Evolutionary conservation across 2,113 vertebrate species (phyloP).

Genomic region (Petaurus breviceps): DNA sequence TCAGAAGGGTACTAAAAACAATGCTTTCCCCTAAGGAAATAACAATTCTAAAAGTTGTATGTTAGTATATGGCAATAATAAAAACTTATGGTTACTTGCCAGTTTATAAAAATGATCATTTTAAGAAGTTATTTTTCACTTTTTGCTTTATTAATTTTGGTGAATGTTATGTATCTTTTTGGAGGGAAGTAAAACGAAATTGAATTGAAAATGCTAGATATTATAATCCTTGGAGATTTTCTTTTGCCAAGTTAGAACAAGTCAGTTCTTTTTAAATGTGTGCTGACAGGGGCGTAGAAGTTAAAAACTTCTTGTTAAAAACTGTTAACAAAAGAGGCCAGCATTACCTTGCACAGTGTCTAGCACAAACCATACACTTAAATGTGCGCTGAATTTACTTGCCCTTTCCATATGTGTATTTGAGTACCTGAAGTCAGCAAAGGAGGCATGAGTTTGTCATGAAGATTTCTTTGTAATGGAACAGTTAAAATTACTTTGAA

Average conservation of each 20-base stretch:
- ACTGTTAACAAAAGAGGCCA: conserved; percentile 2
- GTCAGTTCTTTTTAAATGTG: conserved; percentile 34
- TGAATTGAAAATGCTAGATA: conserved; percentile 24
- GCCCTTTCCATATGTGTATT: background rate
- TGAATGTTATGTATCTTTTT: background rate
- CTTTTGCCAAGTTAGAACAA: conserved; percentile 11
- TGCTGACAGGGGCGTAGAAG: conserved; percentile 1
- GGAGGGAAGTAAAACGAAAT: conserved; percentile 32
- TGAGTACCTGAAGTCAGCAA: background rate
- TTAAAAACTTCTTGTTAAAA: conserved; percentile 41
- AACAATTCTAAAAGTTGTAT: background rate
- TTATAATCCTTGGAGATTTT: conserved; percentile 31
- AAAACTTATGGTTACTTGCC: background rate
- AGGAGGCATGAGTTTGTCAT: background rate
- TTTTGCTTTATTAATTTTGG: background rate
- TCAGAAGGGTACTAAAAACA: background rate
- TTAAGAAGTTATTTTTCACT: background rate
- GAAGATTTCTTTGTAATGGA: background rate
- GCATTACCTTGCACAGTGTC: background rate
- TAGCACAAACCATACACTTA: background rate
- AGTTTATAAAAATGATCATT: background rate
- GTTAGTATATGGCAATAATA: background rate
- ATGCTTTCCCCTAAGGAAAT: conserved; percentile 18
- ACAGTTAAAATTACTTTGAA: conserved; percentile 53
- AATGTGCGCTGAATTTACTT: background rate